phyloP scores from a whole-genome alignment of 2,113 vertebrate genomes.

The Ageneiosus marmoratus region DNA sequence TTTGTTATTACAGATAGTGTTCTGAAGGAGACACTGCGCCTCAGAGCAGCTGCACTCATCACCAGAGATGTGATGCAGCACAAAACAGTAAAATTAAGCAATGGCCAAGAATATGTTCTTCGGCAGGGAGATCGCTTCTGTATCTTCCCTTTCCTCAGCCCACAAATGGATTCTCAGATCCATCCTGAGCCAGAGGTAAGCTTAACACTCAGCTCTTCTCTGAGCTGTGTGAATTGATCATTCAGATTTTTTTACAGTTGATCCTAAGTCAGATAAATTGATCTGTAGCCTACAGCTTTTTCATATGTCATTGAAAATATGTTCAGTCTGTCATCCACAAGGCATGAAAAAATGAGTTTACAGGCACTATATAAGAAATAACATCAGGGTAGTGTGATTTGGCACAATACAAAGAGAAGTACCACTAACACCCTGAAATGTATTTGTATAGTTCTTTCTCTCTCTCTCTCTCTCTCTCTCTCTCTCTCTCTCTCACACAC shows the following conservation, averaged over 20 bases:
- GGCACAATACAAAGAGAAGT: not conserved
- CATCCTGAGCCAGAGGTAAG: conserved; percentile 83
- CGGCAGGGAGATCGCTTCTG: conserved; percentile 81
- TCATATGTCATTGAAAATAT: not conserved
- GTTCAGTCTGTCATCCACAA: not conserved
- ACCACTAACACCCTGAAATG: not conserved
- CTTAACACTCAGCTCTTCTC: not conserved
- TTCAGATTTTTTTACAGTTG: not conserved
- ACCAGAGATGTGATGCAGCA: conserved; percentile 78
- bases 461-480: not conserved
- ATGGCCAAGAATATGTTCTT: conserved; percentile 74
- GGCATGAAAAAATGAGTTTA: not conserved
- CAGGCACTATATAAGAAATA: not conserved
- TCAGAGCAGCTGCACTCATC: conserved; percentile 84
- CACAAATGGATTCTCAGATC: conserved; percentile 85
- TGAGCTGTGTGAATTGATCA: not conserved
- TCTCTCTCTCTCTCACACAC: not conserved
- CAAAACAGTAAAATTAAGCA: conserved; percentile 70
- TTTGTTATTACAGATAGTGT: conserved; percentile 74
- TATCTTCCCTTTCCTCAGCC: conserved; percentile 86
- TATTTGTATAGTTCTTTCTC: not conserved
- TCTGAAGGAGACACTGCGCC: conserved; percentile 80
- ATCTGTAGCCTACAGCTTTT: not conserved
- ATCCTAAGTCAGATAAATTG: not conserved
- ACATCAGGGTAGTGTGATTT: not conserved